Base-by-base conservation (phyloP, 2,113 vertebrate species). In the Alosa alosa region DNA sequence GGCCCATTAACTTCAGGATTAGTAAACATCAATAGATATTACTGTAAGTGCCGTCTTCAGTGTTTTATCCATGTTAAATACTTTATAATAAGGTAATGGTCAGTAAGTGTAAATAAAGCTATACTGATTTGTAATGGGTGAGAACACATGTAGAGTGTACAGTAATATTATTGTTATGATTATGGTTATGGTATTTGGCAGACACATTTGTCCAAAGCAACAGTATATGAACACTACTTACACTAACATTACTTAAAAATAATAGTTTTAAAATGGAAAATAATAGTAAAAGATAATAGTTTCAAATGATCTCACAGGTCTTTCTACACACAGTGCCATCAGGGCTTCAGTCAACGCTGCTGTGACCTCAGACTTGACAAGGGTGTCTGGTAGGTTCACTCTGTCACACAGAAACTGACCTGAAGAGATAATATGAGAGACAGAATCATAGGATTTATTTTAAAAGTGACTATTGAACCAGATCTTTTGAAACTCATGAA, bases 341-440 rank as follows among this genome's bases (percentile, higher is more conserved):
- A 98, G 86, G 64, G 95, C 96, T 31, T 95, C 91, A 10, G 90
- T 90, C 75, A 97, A 86, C 90, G 57, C 83, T 88, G 89, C 88
- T 88, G 91, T 47, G 15, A 88, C 81, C 41, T 92, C 90, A 55
- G 90, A 90, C 85, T 93, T 90, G 45, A 86, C 57, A 5, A 91
- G 84, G 68, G 93, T 41, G 31, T 87, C 55, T 20, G 84, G 85
- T 86, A 95, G 82, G 78, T 68, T 82, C 88, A 95, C 84, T 2
- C 88, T 64, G 85, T 97, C 95, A 92, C 93, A 96, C 88, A 97
- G 89, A 86, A 96, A 94, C 84, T 94, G 90, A 86, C 97, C 97
- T 97, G 87, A 46, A 83, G 89, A 88, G 84, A 47, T 31, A 45
- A 75, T 10, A 84, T 44, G 44, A 45, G n/a, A 45, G 36, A 72